phyloP scores from a whole-genome alignment of 1,140 invertebrate genomes.

The Drosophila pectinifera region DNA sequence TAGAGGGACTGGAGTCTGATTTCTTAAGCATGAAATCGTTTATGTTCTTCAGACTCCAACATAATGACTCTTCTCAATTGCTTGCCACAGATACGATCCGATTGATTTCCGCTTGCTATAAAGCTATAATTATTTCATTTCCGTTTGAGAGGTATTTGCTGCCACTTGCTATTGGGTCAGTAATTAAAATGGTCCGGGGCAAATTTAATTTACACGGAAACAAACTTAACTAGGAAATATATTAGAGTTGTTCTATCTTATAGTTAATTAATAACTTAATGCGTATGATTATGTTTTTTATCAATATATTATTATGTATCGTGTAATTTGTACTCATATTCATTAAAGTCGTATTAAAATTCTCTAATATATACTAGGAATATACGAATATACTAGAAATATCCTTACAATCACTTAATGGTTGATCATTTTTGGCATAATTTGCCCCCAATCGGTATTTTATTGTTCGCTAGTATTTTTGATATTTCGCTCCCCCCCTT shows the following conservation, averaged over 20 bases:
- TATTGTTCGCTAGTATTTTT: not conserved
- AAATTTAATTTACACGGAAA: conserved; percentile 7
- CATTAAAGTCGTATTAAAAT: not conserved
- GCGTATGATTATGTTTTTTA: too few species aligned
- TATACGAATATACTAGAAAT: not conserved
- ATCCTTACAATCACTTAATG: not conserved
- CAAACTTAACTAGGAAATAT: not conserved
- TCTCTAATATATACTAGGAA: too few species aligned
- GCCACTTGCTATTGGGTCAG: conserved; percentile 31
- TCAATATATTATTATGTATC: too few species aligned
- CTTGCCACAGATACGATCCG: conserved; percentile 18
- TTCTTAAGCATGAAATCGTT: not conserved
- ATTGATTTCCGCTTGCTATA: conserved; percentile 30
- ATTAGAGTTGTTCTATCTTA: too few species aligned
- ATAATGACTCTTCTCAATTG: conserved; percentile 14
- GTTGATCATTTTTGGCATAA: conserved; percentile 2
- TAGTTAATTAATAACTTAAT: too few species aligned
- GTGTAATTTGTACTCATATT: not conserved
- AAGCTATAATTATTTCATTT: conserved; percentile 33
- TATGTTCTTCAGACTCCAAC: not conserved
- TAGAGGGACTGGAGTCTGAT: not conserved
- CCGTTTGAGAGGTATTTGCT: conserved; percentile 36
- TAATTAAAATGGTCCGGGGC: conserved; percentile 10
- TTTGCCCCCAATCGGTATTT: not conserved
- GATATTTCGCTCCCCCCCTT: not conserved